Percentiles rank a stretch among this genome's conserved stretches.
These are phyloP conservation scores for Clepsis dumicolana DNA, from an alignment of 2,888 invertebrate genomes.

Conservation along the genomic window DNA sequence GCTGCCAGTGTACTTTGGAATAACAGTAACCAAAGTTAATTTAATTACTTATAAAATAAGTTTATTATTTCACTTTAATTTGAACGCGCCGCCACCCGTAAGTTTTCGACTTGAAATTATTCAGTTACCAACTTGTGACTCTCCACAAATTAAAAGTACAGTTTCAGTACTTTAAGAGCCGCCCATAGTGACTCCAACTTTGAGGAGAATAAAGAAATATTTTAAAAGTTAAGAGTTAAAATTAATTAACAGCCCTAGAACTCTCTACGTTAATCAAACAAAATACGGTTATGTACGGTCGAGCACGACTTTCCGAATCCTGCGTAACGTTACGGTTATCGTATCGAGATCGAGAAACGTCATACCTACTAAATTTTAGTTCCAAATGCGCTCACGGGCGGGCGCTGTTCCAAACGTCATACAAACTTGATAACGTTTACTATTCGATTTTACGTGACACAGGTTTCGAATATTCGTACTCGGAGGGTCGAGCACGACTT, in stretches of 20 bases:
- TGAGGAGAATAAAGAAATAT: conserved; percentile 11
- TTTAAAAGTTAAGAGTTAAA: neutral
- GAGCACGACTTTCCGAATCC: too few species aligned
- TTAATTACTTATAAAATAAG: conserved; percentile 1
- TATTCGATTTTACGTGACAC: too few species aligned
- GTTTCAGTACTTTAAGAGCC: conserved; percentile 30
- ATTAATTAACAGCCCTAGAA: neutral
- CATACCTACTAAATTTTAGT: too few species aligned
- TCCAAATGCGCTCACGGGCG: too few species aligned
- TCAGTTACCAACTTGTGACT: conserved; percentile 37
- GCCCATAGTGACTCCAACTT: conserved; percentile 20
- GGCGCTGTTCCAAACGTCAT: too few species aligned
- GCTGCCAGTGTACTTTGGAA: conserved; percentile 31
- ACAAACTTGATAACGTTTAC: too few species aligned
- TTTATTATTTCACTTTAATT: conserved; percentile 39
- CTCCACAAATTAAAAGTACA: conserved; percentile 38
- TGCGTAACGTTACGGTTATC: too few species aligned
- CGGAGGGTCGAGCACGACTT: too few species aligned
- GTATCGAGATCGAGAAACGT: too few species aligned
- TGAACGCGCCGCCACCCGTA: conserved; percentile 25
- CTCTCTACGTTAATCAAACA: neutral
- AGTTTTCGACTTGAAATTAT: conserved; percentile 35
- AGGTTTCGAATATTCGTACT: too few species aligned
- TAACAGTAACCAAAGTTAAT: conserved; percentile 33
- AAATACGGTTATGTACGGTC: too few species aligned